These are phyloP conservation scores for Echinops telfairi DNA, from an alignment of 2,113 vertebrate species.

Conservation along the genomic window DNA sequence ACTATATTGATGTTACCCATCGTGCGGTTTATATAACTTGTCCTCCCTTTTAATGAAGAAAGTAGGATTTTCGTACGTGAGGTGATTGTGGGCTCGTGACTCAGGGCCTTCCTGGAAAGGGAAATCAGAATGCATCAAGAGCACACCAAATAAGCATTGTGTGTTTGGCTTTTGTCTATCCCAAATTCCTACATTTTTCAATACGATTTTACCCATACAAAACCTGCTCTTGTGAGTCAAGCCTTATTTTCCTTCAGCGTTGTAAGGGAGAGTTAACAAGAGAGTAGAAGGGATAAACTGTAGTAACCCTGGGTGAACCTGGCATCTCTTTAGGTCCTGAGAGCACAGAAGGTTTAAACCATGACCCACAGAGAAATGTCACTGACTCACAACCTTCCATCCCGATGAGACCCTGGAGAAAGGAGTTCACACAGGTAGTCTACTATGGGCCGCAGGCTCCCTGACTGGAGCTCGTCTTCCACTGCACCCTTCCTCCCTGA, in stretches of 20 bases:
- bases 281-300: not conserved
- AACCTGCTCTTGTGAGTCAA: not conserved
- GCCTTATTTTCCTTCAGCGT: not conserved
- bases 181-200: not conserved
- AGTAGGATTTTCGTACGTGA: not conserved
- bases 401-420: not conserved
- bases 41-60: not conserved
- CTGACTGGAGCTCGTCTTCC: accelerated
- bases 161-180: not conserved
- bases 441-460: not conserved
- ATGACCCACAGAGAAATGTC: not conserved
- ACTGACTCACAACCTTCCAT: not conserved
- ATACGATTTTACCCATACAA: not conserved
- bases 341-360: not conserved
- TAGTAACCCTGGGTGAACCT: not conserved
- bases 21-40: too few species aligned
- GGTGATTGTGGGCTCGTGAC: not conserved
- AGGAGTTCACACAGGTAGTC: not conserved
- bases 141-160: not conserved
- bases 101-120: not conserved
- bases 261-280: not conserved
- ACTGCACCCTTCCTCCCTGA: not conserved
- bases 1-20: too few species aligned
- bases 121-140: not conserved
- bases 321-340: not conserved